Base-by-base conservation (phyloP, 2,888 invertebrate genomes). In the Agriopis aurantiaria region DNA sequence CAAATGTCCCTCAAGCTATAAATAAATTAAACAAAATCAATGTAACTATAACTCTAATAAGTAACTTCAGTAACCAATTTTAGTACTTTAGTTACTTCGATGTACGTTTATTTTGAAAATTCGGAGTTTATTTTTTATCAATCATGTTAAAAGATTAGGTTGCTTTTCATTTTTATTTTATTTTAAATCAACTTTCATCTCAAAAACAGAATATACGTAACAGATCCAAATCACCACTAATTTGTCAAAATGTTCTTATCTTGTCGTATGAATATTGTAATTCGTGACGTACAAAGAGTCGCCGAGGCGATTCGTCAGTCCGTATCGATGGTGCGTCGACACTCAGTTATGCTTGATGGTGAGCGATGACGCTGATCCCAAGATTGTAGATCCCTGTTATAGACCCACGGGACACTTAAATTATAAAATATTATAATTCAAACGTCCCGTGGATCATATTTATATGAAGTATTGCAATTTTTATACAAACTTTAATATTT, bases 251-350 rank as follows among this genome's bases (percentile, higher is more conserved):
- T 66, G 71, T 68, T 74, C 80, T 82, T 83, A 86, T 85, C 86
- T 83, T 85, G 85, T 86, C 86, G 80, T 80, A 82, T 84, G 82
- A 81, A 79, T 78, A 83, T 84, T 82, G 83, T 87, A 84, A 85
- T 85, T 79, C 78, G 78, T 81, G 81, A 83, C 81, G 82, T 85
- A 82, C 83, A 73, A 81, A 81, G 84, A 83, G 67, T 83, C 76
- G 78, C 75, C 81, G 82, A 71, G 76, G 71, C 84, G 82, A 90
- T 91, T 86, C 82, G 85, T 89, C 89, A 75, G 71, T 71, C 66
- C 72, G 60, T 89, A 91, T 92, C 91, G 89, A 88, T 90, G 81
- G 73, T 66, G 76, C 74, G 91, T 91, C 91, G 78, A 82, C 89
- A 84, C 86, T 89, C 84, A 75, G 88, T 91, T 91, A 11, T n/a